Conservation (phyloP, 2,888 invertebrate species). For the Troides aeacus region DNA sequence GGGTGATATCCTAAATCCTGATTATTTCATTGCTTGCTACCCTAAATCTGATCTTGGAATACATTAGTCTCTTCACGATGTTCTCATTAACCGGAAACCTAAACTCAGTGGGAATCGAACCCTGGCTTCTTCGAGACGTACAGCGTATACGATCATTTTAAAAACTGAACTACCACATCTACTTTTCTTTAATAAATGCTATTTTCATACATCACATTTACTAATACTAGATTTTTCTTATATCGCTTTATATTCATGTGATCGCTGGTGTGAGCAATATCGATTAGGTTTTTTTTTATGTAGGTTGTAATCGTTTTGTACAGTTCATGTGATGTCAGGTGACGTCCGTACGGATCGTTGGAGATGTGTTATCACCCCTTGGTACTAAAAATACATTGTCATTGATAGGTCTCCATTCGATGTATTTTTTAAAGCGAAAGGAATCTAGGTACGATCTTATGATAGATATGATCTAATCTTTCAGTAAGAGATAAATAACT, state of each 20-base stretch:
- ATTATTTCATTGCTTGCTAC: no score
- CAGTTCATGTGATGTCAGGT: neutral
- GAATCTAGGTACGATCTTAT: neutral
- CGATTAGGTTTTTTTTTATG: neutral
- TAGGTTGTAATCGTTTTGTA: neutral
- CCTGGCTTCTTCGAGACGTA: no score
- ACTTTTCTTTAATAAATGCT: neutral
- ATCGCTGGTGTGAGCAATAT: neutral
- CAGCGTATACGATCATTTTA: no score
- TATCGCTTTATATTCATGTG: neutral
- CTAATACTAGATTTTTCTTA: no score
- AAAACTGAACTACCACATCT: no score
- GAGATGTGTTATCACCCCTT: neutral
- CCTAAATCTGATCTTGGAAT: no score
- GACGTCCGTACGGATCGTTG: neutral
- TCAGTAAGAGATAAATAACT: neutral
- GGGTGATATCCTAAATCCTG: no score
- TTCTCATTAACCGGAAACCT: no score
- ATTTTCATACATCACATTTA: no score
- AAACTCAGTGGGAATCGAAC: no score
- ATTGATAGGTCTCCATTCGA: slow-evolving; percentile 5
- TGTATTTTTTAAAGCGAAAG: neutral
- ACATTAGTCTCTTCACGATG: no score
- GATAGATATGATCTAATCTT: neutral
- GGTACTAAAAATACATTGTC: neutral